Conservation (phyloP, 2,113 vertebrate species). For the Columbina picui region DNA sequence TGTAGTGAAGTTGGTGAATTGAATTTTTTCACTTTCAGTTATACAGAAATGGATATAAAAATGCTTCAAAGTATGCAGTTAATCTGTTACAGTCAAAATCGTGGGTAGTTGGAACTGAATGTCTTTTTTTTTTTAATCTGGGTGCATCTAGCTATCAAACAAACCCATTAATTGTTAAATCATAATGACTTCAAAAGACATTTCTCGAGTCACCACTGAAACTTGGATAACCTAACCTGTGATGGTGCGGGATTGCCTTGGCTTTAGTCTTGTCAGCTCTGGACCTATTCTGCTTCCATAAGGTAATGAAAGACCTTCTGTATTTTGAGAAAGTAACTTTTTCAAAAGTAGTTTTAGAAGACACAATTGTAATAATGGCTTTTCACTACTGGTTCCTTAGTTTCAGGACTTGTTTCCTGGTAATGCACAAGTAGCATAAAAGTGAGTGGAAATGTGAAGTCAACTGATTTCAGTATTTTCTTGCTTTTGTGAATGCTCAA, state of each 20-base stretch:
- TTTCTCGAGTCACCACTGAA: not conserved
- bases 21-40: conserved; percentile 8
- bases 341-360: not conserved
- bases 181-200: not conserved
- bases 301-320: not conserved
- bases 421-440: not conserved
- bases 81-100: conserved; percentile 16
- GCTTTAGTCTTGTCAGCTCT: not conserved
- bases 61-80: not conserved
- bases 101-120: not conserved
- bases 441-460: not conserved
- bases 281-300: not conserved
- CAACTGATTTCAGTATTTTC: not conserved
- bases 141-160: conserved; percentile 1
- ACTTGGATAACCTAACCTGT: not conserved
- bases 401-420: not conserved
- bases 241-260: not conserved
- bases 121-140: conserved; percentile 5
- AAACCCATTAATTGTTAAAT: conserved; percentile 33
- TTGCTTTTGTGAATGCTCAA: not conserved
- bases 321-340: not conserved
- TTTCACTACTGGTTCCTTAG: not conserved
- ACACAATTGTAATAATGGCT: not conserved
- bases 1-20: not conserved
- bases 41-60: not conserved